Evolutionary conservation across 2,113 vertebrate species (phyloP).

Genomic region (Sisor rabdophorus): DNA sequence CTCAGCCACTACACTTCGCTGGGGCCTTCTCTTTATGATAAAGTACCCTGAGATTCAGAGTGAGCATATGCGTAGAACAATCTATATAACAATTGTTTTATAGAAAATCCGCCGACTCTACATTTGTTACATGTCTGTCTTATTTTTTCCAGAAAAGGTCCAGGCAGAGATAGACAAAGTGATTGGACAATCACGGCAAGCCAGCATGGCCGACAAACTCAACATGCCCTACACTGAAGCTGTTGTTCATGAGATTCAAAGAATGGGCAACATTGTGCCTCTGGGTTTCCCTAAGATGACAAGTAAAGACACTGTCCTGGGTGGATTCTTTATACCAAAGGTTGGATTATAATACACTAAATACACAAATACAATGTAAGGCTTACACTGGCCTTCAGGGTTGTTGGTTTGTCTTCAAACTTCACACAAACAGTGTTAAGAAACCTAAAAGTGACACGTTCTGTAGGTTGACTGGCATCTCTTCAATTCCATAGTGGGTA

Average conservation of each 20-base stretch:
- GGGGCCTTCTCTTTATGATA: slow-evolving; percentile 72
- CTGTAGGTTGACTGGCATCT: too few species aligned
- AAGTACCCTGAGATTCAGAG: slow-evolving; percentile 68
- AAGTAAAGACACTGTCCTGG: slow-evolving; percentile 42
- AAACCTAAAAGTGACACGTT: too few species aligned
- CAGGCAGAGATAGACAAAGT: slow-evolving; percentile 57
- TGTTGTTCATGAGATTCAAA: slow-evolving; percentile 70
- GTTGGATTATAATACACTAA: slow-evolving; percentile 39
- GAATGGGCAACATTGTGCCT: slow-evolving; percentile 63
- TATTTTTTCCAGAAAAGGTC: slow-evolving; percentile 38
- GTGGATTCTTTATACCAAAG: slow-evolving; percentile 66
- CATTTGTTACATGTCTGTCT: neutral
- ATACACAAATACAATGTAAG: neutral
- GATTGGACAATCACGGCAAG: slow-evolving; percentile 50
- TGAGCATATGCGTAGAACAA: slow-evolving; percentile 31
- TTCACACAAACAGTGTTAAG: too few species aligned
- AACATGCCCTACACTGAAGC: slow-evolving; percentile 69
- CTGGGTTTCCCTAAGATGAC: slow-evolving; percentile 53
- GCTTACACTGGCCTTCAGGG: too few species aligned
- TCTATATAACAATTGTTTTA: neutral
- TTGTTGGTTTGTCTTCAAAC: too few species aligned
- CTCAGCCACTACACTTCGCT: slow-evolving; percentile 65
- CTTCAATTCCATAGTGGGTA: too few species aligned
- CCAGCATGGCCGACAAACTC: slow-evolving; percentile 56
- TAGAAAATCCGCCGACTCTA: neutral